A percentile compares a stretch with the other conserved stretches of the same genome.
These are phyloP conservation scores for Linyphia triangularis DNA, from an alignment of 2,888 invertebrate genomes.

Conservation along the genomic window DNA sequence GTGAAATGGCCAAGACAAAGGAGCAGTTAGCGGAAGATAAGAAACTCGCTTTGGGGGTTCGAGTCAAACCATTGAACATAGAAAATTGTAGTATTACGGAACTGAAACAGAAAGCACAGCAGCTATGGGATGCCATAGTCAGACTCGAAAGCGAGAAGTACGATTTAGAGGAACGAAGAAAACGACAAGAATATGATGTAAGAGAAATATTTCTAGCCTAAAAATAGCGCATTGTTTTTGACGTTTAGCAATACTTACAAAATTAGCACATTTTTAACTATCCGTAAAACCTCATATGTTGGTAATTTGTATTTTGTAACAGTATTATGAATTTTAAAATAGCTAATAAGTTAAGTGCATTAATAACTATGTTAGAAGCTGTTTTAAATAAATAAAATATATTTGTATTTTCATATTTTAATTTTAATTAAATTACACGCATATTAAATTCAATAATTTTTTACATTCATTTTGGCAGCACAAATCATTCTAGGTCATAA, in stretches of 20 bases:
- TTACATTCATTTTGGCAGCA: too few species aligned
- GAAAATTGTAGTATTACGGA: slow-evolving; percentile 88
- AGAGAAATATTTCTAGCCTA: too few species aligned
- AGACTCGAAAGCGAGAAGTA: slow-evolving; percentile 98
- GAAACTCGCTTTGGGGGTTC: slow-evolving; percentile 96
- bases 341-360: too few species aligned
- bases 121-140: slow-evolving; percentile 95
- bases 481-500: background rate
- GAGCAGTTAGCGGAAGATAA: slow-evolving; percentile 99
- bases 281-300: too few species aligned
- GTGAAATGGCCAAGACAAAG: slow-evolving; percentile 99
- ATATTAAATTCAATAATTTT: too few species aligned
- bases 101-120: slow-evolving; percentile 91
- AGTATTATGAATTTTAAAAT: too few species aligned
- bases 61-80: slow-evolving; percentile 93
- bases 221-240: too few species aligned
- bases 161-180: slow-evolving; percentile 98
- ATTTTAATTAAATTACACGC: background rate
- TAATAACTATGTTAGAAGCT: too few species aligned
- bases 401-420: background rate
- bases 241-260: too few species aligned
- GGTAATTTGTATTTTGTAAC: too few species aligned
- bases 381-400: too few species aligned
- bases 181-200: slow-evolving; percentile 99
- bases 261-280: too few species aligned